These are phyloP conservation scores for Clarias laeviceps DNA, from an alignment of 2,797 vertebrate genomes.

Conservation along the genomic window DNA sequence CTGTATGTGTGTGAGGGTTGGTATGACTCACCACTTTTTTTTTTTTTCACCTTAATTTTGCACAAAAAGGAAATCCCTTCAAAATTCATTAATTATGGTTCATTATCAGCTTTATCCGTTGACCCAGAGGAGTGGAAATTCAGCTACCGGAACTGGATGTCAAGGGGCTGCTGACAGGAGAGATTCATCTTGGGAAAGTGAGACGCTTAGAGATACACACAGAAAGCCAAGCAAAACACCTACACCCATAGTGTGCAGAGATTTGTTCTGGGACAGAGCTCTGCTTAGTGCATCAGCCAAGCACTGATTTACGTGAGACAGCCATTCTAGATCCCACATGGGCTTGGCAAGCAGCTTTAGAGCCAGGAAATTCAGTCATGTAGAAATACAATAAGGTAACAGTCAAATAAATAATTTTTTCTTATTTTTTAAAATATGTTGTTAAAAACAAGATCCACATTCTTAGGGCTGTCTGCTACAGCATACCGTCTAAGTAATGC, in stretches of 20 bases:
- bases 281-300: constrained; percentile 45
- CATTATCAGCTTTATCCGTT: constrained; percentile 59
- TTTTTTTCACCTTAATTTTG: constrained; percentile 42
- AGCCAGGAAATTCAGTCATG: constrained; percentile 36
- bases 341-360: constrained; percentile 26
- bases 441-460: constrained; percentile 13
- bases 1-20: constrained; percentile 6
- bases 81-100: constrained; percentile 75
- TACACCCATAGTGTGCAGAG: constrained; percentile 42
- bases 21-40: constrained; percentile 52
- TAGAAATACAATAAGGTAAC: constrained; percentile 21
- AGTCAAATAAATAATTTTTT: constrained; percentile 15
- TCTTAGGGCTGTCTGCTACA: constrained; percentile 5
- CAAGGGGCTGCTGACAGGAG: constrained; percentile 42
- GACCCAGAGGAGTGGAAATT: constrained; percentile 38
- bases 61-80: constrained; percentile 63
- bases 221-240: constrained; percentile 52
- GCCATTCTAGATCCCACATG: constrained; percentile 3
- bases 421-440: background rate
- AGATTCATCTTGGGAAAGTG: constrained; percentile 63
- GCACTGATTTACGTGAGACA: constrained; percentile 45
- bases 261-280: constrained; percentile 47
- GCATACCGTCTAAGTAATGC: constrained; percentile 37
- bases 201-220: constrained; percentile 23
- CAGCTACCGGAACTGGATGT: constrained; percentile 41